These are phyloP conservation scores for Synodontis membranacea DNA, from an alignment of 2,113 vertebrate species.

Conservation along the genomic window DNA sequence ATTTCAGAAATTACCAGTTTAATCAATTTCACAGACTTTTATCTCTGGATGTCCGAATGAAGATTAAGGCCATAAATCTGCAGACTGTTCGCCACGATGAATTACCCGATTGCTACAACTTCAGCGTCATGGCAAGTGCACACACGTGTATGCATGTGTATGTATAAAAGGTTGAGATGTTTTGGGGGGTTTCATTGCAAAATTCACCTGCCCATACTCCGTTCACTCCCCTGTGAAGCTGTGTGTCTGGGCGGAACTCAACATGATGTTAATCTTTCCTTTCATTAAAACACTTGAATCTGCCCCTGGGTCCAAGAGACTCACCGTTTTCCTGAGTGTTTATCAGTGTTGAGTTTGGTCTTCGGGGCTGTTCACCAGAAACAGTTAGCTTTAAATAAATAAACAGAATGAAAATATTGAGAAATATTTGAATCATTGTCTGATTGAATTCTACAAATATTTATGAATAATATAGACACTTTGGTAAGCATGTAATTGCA, in stretches of 20 bases:
- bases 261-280: too few species aligned
- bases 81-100: slow-evolving; percentile 90
- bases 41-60: slow-evolving; percentile 81
- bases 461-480: background rate
- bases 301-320: background rate
- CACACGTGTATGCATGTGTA: too few species aligned
- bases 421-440: background rate
- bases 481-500: too few species aligned
- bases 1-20: background rate
- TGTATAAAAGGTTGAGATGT: too few species aligned
- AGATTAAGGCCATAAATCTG: slow-evolving; percentile 91
- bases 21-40: slow-evolving; percentile 74
- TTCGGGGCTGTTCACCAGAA: background rate
- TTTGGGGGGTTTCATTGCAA: background rate
- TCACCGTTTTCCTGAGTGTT: background rate
- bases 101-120: slow-evolving; percentile 91
- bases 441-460: too few species aligned
- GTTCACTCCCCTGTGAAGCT: too few species aligned
- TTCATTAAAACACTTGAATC: background rate
- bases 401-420: background rate
- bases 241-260: too few species aligned
- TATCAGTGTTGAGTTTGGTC: background rate
- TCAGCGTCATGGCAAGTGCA: slow-evolving; percentile 77
- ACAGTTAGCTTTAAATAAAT: background rate
- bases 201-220: background rate